These are phyloP conservation scores for Ceriagrion tenellum DNA, from an alignment of 2,888 invertebrate genomes.

Conservation along the genomic window DNA sequence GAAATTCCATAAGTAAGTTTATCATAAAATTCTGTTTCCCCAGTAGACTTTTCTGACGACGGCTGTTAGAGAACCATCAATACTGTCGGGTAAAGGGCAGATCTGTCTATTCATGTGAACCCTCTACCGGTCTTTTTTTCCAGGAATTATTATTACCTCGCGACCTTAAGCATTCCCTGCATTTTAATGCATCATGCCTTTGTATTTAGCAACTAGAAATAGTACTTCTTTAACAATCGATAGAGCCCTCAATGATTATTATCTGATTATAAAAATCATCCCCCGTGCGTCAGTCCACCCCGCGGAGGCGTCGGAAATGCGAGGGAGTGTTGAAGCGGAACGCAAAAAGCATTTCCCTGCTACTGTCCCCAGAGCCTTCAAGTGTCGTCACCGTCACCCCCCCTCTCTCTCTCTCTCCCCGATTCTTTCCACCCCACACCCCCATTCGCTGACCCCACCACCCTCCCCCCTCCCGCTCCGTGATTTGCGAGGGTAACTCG, in stretches of 20 bases:
- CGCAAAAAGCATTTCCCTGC: slow-evolving; percentile 60
- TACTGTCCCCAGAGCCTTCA: slow-evolving; percentile 56
- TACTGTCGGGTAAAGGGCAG: too few relatives aligned
- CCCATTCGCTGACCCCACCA: not conserved
- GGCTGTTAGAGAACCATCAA: too few relatives aligned
- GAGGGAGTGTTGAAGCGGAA: not conserved
- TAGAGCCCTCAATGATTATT: not conserved
- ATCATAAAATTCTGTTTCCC: too few relatives aligned
- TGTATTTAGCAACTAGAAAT: not conserved
- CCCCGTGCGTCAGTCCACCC: not conserved
- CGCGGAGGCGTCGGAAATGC: not conserved
- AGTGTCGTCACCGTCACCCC: not conserved
- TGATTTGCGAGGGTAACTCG: slow-evolving; percentile 59
- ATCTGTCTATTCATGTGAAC: too few relatives aligned
- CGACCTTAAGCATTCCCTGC: too few relatives aligned
- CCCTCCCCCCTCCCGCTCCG: not conserved
- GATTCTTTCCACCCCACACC: not conserved
- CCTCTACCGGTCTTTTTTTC: too few relatives aligned
- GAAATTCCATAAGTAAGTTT: too few relatives aligned
- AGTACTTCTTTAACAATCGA: too few relatives aligned
- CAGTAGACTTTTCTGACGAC: too few relatives aligned
- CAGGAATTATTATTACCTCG: too few relatives aligned
- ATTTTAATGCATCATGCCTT: not conserved
- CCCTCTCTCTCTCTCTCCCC: not conserved
- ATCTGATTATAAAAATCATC: too few relatives aligned